Conservation (phyloP, 2,888 invertebrate genomes). For the Anaspis maculata region DNA sequence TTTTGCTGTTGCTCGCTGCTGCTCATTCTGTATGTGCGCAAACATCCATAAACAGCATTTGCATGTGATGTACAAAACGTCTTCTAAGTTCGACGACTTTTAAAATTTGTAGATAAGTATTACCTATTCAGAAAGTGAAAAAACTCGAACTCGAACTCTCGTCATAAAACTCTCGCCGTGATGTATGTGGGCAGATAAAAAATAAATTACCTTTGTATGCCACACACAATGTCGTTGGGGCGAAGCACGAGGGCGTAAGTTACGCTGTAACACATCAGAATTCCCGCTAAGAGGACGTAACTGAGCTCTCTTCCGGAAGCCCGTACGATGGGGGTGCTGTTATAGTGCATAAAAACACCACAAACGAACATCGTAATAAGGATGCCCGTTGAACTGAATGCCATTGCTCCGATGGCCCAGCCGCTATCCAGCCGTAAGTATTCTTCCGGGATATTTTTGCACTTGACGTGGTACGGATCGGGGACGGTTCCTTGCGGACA, state of each 20-base stretch:
- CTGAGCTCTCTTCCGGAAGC: conserved; percentile 87
- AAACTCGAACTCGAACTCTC: too few relatives aligned
- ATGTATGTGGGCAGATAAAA: too few relatives aligned
- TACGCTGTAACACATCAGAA: conserved; percentile 84
- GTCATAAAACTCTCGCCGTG: too few relatives aligned
- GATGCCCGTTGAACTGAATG: conserved; percentile 71
- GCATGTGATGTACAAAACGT: too few relatives aligned
- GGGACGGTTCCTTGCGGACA: conserved; percentile 82
- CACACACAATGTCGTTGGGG: conserved; percentile 80
- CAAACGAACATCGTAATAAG: conserved; percentile 60
- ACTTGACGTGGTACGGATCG: conserved; percentile 62
- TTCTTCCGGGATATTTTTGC: conserved; percentile 72
- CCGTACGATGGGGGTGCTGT: conserved; percentile 94
- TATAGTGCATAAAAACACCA: conserved; percentile 55
- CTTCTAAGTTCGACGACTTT: too few relatives aligned
- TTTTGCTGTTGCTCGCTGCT: too few relatives aligned
- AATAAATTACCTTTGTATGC: conserved; percentile 70
- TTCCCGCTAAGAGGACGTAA: conserved; percentile 84
- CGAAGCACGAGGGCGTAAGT: conserved; percentile 86
- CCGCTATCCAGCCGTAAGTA: conserved; percentile 75
- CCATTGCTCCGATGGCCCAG: conserved; percentile 91
- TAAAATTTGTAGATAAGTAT: too few relatives aligned
- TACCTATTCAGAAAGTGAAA: too few relatives aligned
- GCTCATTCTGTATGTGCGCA: too few relatives aligned
- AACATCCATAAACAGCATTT: too few relatives aligned